Evolutionary conservation across 1,140 invertebrate species (phyloP), one percentile per base, ranked within the genome.

Genomic region (Drosophila azteca): DNA sequence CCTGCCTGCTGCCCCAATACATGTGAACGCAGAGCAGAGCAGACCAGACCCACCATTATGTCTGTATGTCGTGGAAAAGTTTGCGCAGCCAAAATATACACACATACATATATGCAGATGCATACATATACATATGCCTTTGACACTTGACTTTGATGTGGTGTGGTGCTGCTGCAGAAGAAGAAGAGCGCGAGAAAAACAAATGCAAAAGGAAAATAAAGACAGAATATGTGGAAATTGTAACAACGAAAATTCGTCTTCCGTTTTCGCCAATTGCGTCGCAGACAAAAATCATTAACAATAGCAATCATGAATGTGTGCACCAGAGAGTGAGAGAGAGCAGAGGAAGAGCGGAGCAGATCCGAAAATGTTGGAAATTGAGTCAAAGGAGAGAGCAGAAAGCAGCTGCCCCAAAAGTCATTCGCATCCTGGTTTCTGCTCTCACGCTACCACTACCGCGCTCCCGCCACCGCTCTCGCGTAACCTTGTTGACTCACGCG

Each of bases 71-170:
- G 83, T 79, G 82, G 76, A 88, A 88, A 87, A 87, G 82, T 88
- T 87, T 88, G 82, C 82, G 82, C 82, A 87, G 82, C 83, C 79
- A 83, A 87, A 88, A 87, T 83, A 79, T 63, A 73, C 59, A 61
- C 57, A 44, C 63, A 26, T 83, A 79, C 62, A 68, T 63, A 61
- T 51, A 22, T 72, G 17, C 17, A 20, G 17, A 59, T 63, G 54
- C 46, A 17, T 63, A 46, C 62, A 31, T 49, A 48, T 17, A 50
- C 50, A 50, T 72, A 50, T 72, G 75, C 72, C 82, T 87, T 87
- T 87, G 83, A 83, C 71, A 88, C 82, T 87, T 87, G 82, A 87
- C 82, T 87, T 87, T 88, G 82, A 87, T 83, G 68, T 70, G 74
- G 62, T 58, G 43, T 20, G 50, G 50, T 46, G 41, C 17, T 39